A percentile compares a stretch with the other conserved stretches of the same genome.
phyloP scores from a whole-genome alignment of 2,888 invertebrate genomes.

The Pharmacophagus antenor region DNA sequence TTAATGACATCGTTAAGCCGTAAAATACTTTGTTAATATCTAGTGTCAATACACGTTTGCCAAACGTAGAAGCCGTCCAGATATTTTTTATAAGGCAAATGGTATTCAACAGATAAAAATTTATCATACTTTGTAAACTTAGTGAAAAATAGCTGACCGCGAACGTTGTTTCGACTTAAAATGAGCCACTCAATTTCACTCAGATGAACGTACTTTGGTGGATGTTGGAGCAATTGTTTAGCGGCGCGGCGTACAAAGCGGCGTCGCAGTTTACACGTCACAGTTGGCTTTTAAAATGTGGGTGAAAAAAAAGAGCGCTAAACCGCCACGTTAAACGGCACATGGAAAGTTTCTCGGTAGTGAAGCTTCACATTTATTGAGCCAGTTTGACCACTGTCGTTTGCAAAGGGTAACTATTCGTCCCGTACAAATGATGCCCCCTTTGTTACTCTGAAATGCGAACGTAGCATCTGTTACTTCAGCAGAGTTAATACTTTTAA shows the following conservation, averaged over 20 bases:
- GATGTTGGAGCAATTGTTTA: slow-evolving; percentile 4
- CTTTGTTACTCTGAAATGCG: not conserved
- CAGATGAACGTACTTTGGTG: not conserved
- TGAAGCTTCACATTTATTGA: slow-evolving; percentile 12
- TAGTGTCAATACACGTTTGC: no score
- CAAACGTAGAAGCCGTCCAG: no score
- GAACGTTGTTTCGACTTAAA: not conserved
- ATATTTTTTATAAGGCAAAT: no score
- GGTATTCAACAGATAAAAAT: not conserved
- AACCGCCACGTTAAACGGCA: slow-evolving; percentile 12
- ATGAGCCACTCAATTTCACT: not conserved
- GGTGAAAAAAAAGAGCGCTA: slow-evolving; percentile 44
- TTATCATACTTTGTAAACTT: no score
- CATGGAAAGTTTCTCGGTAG: slow-evolving; percentile 13
- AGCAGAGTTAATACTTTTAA: not conserved
- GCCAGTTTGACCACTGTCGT: slow-evolving; percentile 1
- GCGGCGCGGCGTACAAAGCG: slow-evolving; percentile 42
- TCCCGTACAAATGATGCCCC: not conserved
- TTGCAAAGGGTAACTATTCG: slow-evolving; percentile 5
- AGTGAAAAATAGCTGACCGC: not conserved
- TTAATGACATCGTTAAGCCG: no score
- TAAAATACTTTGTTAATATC: no score
- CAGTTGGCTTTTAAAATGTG: slow-evolving; percentile 50
- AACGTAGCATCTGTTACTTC: not conserved
- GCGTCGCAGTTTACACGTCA: slow-evolving; percentile 52